These are phyloP conservation scores for Camponotus pennsylvanicus DNA, from an alignment of 1,140 invertebrate genomes.

Conservation along the genomic window DNA sequence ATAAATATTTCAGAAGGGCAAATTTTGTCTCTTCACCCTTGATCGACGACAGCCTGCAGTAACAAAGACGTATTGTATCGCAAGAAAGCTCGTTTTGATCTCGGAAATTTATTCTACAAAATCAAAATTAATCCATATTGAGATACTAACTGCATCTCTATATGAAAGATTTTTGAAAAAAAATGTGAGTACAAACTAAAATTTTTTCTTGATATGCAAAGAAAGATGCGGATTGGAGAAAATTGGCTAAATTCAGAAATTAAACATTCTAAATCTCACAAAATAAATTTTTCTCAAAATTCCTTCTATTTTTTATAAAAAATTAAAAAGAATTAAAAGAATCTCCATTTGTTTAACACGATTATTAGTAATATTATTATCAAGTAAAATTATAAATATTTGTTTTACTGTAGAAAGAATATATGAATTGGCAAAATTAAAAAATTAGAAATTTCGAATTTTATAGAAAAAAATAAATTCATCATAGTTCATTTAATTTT, in stretches of 20 bases:
- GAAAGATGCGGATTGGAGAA: neutral
- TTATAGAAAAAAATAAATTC: no score
- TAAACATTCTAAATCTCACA: conserved; percentile 3
- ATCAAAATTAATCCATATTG: conserved; percentile 32
- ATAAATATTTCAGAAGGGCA: neutral
- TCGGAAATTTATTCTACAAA: neutral
- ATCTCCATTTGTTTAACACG: no score
- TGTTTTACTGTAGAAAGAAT: no score
- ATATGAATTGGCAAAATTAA: no score
- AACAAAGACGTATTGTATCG: conserved; percentile 44
- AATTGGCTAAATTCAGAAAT: neutral
- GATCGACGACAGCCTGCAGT: conserved; percentile 45
- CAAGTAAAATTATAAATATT: no score
- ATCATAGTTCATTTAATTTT: no score
- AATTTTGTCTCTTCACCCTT: conserved; percentile 42
- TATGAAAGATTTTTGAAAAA: neutral
- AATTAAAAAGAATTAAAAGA: neutral
- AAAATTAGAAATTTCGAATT: no score
- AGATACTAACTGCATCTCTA: neutral
- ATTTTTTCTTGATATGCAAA: neutral
- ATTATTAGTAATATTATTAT: no score
- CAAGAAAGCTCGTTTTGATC: neutral
- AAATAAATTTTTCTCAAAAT: conserved; percentile 8
- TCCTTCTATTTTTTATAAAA: neutral
- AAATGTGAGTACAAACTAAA: conserved; percentile 4